Conservation (phyloP, 2,113 vertebrate genomes). For the Physeter macrocephalus region DNA sequence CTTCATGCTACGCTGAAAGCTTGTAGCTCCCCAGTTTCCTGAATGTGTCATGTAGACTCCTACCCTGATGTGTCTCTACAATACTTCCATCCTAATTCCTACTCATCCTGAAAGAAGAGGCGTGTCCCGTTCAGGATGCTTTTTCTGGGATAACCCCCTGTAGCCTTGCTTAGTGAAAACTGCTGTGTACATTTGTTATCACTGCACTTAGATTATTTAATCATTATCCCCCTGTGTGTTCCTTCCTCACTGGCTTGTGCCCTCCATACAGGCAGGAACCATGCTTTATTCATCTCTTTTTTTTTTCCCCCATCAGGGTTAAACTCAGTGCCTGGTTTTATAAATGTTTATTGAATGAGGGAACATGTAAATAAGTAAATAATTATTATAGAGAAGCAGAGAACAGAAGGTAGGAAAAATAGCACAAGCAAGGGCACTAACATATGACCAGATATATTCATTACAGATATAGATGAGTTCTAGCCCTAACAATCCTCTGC, state of each 20-base stretch:
- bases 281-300: not conserved
- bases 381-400: not conserved
- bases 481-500: not conserved
- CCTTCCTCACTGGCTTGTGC: not conserved
- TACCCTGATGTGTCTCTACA: not conserved
- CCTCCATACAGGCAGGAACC: not conserved
- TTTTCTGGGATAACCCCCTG: not conserved
- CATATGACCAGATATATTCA: not conserved
- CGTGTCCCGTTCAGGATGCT: not conserved
- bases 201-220: not conserved
- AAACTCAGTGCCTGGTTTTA: slow-evolving; percentile 10
- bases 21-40: not conserved
- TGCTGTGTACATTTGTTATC: not conserved
- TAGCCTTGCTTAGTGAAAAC: not conserved
- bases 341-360: not conserved
- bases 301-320: not conserved
- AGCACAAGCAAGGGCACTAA: not conserved
- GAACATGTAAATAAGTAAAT: not conserved
- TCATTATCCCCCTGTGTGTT: not conserved
- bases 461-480: not conserved
- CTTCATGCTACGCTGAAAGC: not conserved
- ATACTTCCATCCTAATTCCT: not conserved
- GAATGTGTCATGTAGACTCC: not conserved
- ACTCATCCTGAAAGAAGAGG: not conserved
- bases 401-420: not conserved